These are phyloP conservation scores for Bruchidius siliquastri DNA, from an alignment of 2,888 invertebrate species.

Conservation along the genomic window DNA sequence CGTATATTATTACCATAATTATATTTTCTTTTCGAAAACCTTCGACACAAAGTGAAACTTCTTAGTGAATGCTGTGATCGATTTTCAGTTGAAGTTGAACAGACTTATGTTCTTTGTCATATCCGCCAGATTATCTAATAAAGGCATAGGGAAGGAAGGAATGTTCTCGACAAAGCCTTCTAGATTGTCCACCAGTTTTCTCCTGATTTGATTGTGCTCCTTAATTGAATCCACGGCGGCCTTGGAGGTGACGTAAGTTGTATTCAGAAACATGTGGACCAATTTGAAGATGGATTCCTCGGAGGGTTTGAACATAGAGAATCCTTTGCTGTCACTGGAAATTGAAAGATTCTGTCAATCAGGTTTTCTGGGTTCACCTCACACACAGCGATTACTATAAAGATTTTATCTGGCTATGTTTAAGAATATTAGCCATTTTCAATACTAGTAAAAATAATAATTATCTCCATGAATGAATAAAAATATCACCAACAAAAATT, in stretches of 20 bases:
- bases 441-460: too few relatives aligned
- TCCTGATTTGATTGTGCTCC: constrained; percentile 23
- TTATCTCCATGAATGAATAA: too few relatives aligned
- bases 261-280: constrained; percentile 28
- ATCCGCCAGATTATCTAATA: constrained; percentile 13
- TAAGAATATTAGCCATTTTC: too few relatives aligned
- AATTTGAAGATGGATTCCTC: constrained; percentile 31
- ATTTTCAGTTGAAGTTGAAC: not conserved
- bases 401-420: too few relatives aligned
- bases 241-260: constrained; percentile 27
- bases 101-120: not conserved
- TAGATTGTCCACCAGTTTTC: constrained; percentile 24
- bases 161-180: constrained; percentile 23
- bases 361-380: too few relatives aligned
- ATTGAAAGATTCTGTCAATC: constrained; percentile 2
- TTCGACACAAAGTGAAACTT: too few relatives aligned
- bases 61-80: too few relatives aligned
- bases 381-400: too few relatives aligned
- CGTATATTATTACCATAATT: too few relatives aligned
- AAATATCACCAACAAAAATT: too few relatives aligned
- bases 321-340: constrained; percentile 20
- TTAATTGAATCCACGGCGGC: constrained; percentile 25
- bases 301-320: constrained; percentile 23
- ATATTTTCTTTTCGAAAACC: too few relatives aligned
- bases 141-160: constrained; percentile 16